Base-by-base conservation (phyloP, 2,113 vertebrate genomes). In the Sakesphorus luctuosus region DNA sequence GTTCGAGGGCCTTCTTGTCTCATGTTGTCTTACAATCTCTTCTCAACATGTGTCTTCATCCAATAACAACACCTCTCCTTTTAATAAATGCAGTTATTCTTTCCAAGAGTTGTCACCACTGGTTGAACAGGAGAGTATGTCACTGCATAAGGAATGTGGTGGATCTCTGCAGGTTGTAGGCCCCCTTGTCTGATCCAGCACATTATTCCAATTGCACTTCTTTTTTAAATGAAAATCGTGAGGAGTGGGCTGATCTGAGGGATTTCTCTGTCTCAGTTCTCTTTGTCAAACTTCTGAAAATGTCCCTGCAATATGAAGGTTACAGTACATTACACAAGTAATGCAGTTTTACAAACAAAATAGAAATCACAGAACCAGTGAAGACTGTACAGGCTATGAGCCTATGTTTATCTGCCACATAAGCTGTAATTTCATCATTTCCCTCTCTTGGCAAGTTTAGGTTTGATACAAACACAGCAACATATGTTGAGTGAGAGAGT, bases 21-120 rank as follows among this genome's bases (percentile, higher is more conserved):
- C 53, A 16, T 1, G 0, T 11, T n/a, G 13, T 31, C 29, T 59
- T 87, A 11, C 58, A 40, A 0, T 84, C 40, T 71, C 2, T 1
- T 83, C 44, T 78, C 21, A 25, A 59, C 49, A 11, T 6, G 7
- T 8, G 3, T 84, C 21, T 78, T 53, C 21, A 16, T 62, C 35
- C 23, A 38, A 3, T 58, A 77, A 33, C 18, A 72, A 2, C 28
- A 58, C 9, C 33, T 83, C 19, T 78, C 1, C 44, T 77, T 77
- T 83, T 44, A 75, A n/a, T 24, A 75, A 73, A 26, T 29, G 3
- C 9, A 17, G 7, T 36, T 87, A 2, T 66, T 86, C n/a, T 83
- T 26, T 67, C 19, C 11, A 9, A 26, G 81, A 52, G 23, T 23
- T 49, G 5, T 43, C 74, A 29, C 14, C 1, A 2, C 12, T 78